Evolutionary conservation across 1,140 invertebrate species (phyloP).

Genomic region (Camponotus floridanus): DNA sequence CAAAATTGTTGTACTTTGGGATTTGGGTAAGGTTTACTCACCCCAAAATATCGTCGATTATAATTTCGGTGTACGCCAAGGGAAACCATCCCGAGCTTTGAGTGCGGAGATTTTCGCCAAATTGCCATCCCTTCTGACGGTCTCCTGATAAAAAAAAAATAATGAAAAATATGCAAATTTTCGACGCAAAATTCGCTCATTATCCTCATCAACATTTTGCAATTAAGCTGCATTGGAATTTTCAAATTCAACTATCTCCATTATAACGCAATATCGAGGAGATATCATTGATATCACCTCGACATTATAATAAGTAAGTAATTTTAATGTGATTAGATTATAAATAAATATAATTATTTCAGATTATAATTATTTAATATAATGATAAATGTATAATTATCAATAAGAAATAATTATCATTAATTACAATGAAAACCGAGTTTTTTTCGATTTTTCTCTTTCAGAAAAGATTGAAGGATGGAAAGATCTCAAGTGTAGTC

Average conservation of each 20-base stretch:
- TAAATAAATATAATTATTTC: too few species aligned
- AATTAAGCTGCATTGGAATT: background rate
- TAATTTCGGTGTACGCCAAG: conserved; percentile 94
- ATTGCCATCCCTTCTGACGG: conserved; percentile 97
- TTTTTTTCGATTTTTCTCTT: too few species aligned
- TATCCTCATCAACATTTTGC: conserved; percentile 22
- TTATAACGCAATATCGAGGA: too few species aligned
- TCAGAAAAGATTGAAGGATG: background rate
- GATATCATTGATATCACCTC: too few species aligned
- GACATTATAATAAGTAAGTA: too few species aligned
- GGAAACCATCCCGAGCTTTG: conserved; percentile 98
- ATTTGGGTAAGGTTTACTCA: conserved; percentile 59
- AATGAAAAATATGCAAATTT: conserved; percentile 44
- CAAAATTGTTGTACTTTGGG: background rate
- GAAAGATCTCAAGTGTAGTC: background rate
- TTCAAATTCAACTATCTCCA: background rate
- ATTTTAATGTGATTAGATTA: too few species aligned
- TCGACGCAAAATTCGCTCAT: background rate
- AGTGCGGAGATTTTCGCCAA: conserved; percentile 96
- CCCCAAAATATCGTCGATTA: conserved; percentile 87
- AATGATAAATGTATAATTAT: too few species aligned
- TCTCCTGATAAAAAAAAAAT: conserved; percentile 86
- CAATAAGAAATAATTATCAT: too few species aligned
- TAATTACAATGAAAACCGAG: background rate
- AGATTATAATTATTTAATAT: too few species aligned